A percentile compares a stretch with the other conserved stretches of the same genome.
These are phyloP conservation scores for Pavo muticus DNA, from an alignment of 2,113 vertebrate species.

Conservation along the genomic window DNA sequence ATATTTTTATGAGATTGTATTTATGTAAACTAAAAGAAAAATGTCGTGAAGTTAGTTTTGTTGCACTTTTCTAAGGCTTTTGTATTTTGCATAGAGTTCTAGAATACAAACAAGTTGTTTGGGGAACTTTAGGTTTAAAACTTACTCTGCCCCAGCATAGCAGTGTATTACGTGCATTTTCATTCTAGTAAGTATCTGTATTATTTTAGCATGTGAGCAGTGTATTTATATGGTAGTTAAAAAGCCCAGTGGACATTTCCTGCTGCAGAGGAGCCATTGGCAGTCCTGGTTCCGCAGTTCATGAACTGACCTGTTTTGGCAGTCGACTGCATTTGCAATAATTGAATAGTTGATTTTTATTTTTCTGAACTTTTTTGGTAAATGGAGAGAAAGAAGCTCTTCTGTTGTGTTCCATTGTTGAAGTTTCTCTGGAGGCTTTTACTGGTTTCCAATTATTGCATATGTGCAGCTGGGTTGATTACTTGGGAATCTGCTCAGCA, in stretches of 20 bases:
- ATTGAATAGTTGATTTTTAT: neutral
- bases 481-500: constrained; percentile 23
- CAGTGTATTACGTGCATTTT: neutral
- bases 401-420: neutral
- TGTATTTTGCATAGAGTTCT: constrained; percentile 49
- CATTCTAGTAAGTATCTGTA: neutral
- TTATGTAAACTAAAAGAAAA: constrained; percentile 55
- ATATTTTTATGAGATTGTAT: constrained; percentile 66
- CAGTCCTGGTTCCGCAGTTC: constrained; percentile 2
- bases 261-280: constrained; percentile 56
- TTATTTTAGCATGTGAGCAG: constrained; percentile 2
- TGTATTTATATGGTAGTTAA: constrained; percentile 14
- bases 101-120: constrained; percentile 9
- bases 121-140: constrained; percentile 24
- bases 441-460: neutral
- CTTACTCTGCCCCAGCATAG: neutral
- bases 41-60: constrained; percentile 57
- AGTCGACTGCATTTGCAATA: constrained; percentile 23
- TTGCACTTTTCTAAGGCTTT: constrained; percentile 69
- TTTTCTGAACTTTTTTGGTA: neutral
- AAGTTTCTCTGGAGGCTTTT: constrained; percentile 9
- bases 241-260: constrained; percentile 39
- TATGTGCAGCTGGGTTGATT: neutral
- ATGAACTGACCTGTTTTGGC: neutral
- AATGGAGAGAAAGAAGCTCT: neutral